Evolutionary conservation across 1,140 invertebrate genomes (phyloP), one percentile per base, ranked within the genome.

Genomic region (Conus betulinus): DNA sequence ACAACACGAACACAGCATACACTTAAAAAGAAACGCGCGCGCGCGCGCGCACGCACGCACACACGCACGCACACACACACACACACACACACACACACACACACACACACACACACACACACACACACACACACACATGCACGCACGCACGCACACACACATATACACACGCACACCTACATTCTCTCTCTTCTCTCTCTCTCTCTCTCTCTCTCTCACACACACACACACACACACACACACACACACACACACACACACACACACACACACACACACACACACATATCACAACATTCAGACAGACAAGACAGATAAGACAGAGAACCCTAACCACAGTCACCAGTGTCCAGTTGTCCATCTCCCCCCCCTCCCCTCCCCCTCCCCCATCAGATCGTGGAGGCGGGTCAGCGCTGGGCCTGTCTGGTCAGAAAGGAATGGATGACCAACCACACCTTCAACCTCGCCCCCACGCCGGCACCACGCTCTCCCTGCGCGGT

Each of bases 371-470:
- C 55, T 13, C 55, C 13, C 55, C 55, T 13, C 55, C 55, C 13
- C 55, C 55, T 13, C 55, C 13, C 57, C 57, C 57, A 60, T 15
- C 67, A 88, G 82, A 55, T 85, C 51, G 39, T 74, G 15, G 82
- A 89, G 63, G 67, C 84, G 4, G 88, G 88, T 39, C 55, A 85
- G 84, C 74, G 88, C 57, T 89, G 71, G 27, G 71, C 84, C 20
- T 78, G 84, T n/a, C 84, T 89, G 60, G 78, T 86, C 23, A 89
- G 86, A 57, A 86, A 89, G n/a, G 88, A 89, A 51, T 89, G 88
- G 88, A 86, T 20, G 11, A 89, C 88, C 8, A 74, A 76, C 25
- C 27, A 78, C 13, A 89, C 71, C 17, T 53, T 52, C 11, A 51
- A 79, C 78, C 76, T 89, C 5, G 25, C 57, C 57, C 60, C 5